These are phyloP conservation scores for Scelioninae gen. 1 DNA, from an alignment of 2,888 invertebrate species.

Conservation along the genomic window DNA sequence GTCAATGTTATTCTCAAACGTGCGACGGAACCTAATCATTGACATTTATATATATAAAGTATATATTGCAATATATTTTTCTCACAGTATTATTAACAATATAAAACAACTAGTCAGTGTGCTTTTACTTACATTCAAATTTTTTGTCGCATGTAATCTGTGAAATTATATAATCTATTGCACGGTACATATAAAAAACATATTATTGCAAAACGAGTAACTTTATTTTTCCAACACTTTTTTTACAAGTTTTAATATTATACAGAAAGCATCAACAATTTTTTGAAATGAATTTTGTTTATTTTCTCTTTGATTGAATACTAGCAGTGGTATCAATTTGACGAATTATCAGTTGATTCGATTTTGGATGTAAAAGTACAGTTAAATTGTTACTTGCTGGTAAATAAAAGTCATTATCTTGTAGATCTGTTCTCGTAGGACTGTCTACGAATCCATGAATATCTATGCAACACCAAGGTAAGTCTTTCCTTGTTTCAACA, in stretches of 20 bases:
- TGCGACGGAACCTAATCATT: constrained; percentile 11
- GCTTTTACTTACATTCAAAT: constrained; percentile 44
- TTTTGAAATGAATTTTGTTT: constrained; percentile 11
- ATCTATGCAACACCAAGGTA: constrained; percentile 85
- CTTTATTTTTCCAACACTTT: background rate
- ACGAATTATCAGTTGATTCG: constrained; percentile 78
- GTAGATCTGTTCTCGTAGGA: constrained; percentile 84
- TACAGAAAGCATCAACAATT: background rate
- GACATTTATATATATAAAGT: constrained; percentile 16
- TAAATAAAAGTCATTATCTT: constrained; percentile 84
- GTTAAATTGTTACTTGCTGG: constrained; percentile 85
- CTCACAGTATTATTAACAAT: constrained; percentile 43
- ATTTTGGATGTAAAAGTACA: constrained; percentile 82
- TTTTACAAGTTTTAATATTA: background rate
- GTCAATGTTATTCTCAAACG: background rate
- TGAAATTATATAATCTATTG: constrained; percentile 48
- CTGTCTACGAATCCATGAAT: constrained; percentile 86
- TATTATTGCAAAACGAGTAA: constrained; percentile 38
- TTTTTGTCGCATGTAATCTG: constrained; percentile 34
- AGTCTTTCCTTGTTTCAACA: constrained; percentile 72
- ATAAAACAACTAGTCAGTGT: constrained; percentile 51
- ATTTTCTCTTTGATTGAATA: constrained; percentile 15
- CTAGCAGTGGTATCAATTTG: constrained; percentile 67
- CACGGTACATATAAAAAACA: constrained; percentile 48
- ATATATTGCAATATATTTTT: constrained; percentile 45